Base-by-base conservation (phyloP, 2,113 vertebrate genomes). In the Clarias batrachus region DNA sequence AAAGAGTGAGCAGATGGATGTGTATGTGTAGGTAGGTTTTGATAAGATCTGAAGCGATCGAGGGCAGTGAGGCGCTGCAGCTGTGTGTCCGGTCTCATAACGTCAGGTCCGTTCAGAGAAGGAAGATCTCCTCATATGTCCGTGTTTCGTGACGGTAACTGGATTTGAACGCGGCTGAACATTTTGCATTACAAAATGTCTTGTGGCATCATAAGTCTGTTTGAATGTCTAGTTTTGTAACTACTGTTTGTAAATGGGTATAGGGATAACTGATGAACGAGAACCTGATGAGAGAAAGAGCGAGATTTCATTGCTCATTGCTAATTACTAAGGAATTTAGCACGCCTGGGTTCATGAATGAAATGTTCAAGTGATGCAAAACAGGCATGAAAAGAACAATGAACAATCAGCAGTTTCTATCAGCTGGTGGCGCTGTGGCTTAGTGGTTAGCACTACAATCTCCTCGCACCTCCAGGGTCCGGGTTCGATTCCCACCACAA, bases 191-290 rank as follows among this genome's bases (percentile, higher is more conserved):
- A 17, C 54, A 73, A 30, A 68, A 48, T 52, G 23, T 17, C 48
- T 70, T 10, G 25, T 30, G 59, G 52, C 79, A 70, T 76, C 80
- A 86, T 62, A 82, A 48, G 41, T 68, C 30, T 71, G 71, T 82
- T 70, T 70, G 65, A 17, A 60, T 68, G 81, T 81, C 54, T 5
- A 48, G 48, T 6, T 48, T 21, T 65, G 30, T 33, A 33, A 33
- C 30, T 33, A 59, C 68, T 59, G 78, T 33, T n/a, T 27, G 7
- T 78, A 25, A 78, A 78, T 27, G 56, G 0, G 13, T 78, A 78
- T 14, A 78, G 12, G 25, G 16, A 25, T 33, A 59, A 74, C 11
- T 54, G 54, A 82, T 14, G n/a, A 66, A 12, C 2, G 13, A 11
- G 21, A 54, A 41, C 41, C 41, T 41, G 27, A 37, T 0, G 23